These are phyloP conservation scores for Nasonia longicornis DNA, from an alignment of 1,140 invertebrate species.

Conservation along the genomic window DNA sequence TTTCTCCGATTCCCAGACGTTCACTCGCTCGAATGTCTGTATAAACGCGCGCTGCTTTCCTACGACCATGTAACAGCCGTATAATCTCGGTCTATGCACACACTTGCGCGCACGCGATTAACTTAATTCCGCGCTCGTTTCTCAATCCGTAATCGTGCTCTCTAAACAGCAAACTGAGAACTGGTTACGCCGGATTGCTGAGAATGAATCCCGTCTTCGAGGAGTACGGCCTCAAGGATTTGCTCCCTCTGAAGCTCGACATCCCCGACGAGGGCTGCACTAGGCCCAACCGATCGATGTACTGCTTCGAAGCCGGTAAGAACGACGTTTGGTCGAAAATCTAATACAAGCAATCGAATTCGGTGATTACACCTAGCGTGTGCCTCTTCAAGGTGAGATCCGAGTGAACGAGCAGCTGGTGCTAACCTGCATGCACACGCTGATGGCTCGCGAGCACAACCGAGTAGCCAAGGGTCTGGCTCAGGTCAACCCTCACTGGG, in stretches of 20 bases:
- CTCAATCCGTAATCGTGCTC: slow-evolving; percentile 8
- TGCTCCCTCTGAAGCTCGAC: slow-evolving; percentile 89
- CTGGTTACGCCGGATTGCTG: slow-evolving; percentile 82
- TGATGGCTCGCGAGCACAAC: slow-evolving; percentile 92
- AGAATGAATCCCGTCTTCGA: slow-evolving; percentile 91
- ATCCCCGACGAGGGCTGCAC: slow-evolving; percentile 95
- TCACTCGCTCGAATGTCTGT: background rate
- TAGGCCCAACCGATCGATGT: slow-evolving; percentile 87
- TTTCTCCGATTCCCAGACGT: background rate
- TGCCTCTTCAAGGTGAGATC: slow-evolving; percentile 81
- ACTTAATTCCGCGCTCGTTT: background rate
- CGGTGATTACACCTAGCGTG: background rate
- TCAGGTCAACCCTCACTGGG: slow-evolving; percentile 92
- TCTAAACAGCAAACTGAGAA: slow-evolving; percentile 77
- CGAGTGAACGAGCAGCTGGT: slow-evolving; percentile 94
- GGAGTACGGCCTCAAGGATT: slow-evolving; percentile 88
- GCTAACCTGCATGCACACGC: slow-evolving; percentile 89
- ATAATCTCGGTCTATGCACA: no score
- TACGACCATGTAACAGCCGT: no score
- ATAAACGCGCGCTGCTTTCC: no score
- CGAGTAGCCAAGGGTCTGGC: slow-evolving; percentile 81
- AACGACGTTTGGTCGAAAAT: background rate
- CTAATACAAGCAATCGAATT: background rate
- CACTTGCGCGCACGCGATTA: background rate
- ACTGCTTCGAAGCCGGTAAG: slow-evolving; percentile 90